Evolutionary conservation across 1,140 invertebrate species (phyloP), one percentile per base, ranked within the genome.

Genomic region (Meloidogyne floridensis): DNA sequence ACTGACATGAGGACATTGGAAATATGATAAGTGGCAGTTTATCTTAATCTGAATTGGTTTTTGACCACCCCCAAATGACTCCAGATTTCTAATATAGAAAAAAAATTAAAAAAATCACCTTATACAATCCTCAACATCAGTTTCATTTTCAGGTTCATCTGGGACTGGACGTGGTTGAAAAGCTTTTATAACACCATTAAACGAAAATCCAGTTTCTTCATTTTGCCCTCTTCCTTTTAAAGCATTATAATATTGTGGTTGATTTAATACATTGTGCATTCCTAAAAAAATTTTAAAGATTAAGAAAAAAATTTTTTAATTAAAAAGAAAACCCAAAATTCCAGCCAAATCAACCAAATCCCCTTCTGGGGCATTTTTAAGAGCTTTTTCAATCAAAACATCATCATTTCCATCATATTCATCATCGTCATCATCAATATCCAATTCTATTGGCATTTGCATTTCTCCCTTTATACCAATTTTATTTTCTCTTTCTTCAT

Each of bases 231-330:
- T 89, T 74, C 91, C 91, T 84, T 91, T 90, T 11, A 91, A 82
- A 69, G 96, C 97, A 76, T 96, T 96, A 91, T 98, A 96, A 91
- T 98, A 99, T 91, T 99, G 97, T 90, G 98, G 96, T 93, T 99
- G 97, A 92, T 98, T 99, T 94, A 99, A 95, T 95, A 99, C 98
- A 75, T 96, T 98, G 92, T 98, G 97, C 92, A 99, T 97, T 87
- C 97, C 97, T 96, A 91, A 43, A 92, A 32, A 76, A 76, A 9
- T 47, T 18, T 20, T 13, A 75, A 18, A 3, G 11, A 10, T 56
- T 9, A 75, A 43, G 11, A 15, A 53, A 18, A 51, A n/a, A 43
- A 15, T 18, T 75, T 75, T 42, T 32, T 43, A 20, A 53, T 20
- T 4, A 13, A 9, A 18, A 20, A 32, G 32, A 42, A 65, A 10